Evolutionary conservation across 2,888 invertebrate genomes (phyloP).

Genomic region (Proisotoma minuta): DNA sequence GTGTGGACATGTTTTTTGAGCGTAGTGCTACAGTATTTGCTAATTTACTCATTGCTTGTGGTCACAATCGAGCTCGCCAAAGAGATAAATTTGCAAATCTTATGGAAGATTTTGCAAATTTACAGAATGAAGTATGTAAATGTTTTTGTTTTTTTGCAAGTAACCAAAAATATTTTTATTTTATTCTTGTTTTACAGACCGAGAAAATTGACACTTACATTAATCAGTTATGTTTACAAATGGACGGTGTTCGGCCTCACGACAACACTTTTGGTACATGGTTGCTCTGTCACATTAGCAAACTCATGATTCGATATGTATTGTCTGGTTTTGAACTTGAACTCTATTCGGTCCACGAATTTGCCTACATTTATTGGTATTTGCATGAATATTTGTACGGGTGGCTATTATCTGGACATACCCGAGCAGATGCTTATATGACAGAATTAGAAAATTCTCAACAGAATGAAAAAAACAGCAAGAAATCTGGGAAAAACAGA

Average conservation of each 20-base stretch:
- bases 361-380: conserved; percentile 68
- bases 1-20: conserved; percentile 79
- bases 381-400: conserved; percentile 90
- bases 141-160: background rate
- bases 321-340: conserved; percentile 92
- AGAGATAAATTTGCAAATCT: conserved; percentile 85
- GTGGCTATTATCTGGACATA: conserved; percentile 85
- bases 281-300: conserved; percentile 88
- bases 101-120: conserved; percentile 80
- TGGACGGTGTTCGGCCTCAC: conserved; percentile 66
- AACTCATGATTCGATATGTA: conserved; percentile 88
- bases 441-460: conserved; percentile 54
- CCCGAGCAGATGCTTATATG: conserved; percentile 79
- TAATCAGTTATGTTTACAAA: conserved; percentile 64
- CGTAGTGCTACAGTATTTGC: conserved; percentile 83
- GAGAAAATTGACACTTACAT: conserved; percentile 83
- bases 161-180: background rate
- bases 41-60: conserved; percentile 78
- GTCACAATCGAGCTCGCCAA: conserved; percentile 92
- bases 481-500: conserved; percentile 44
- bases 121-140: conserved; percentile 78
- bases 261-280: conserved; percentile 87
- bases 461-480: conserved; percentile 35
- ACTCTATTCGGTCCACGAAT: conserved; percentile 92
- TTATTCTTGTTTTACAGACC: conserved; percentile 58